phyloP scores from a whole-genome alignment of 2,888 invertebrate genomes.

The Helleia helle region DNA sequence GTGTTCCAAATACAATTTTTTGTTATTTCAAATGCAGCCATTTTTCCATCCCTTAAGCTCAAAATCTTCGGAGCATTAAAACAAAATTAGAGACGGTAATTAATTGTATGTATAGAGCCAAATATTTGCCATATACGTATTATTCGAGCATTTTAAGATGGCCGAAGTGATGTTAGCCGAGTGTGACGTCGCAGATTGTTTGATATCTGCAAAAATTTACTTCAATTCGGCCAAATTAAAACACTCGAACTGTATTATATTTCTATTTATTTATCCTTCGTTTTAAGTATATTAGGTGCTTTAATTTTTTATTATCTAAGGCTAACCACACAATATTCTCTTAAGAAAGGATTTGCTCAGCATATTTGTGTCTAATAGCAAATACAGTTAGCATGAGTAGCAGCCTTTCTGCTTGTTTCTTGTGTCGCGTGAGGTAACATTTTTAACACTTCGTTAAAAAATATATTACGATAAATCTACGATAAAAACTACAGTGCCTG shows the following conservation, averaged over 20 bases:
- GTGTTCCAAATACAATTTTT: no score
- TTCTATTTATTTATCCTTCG: conserved; percentile 53
- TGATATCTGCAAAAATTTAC: no score
- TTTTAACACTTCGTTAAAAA: conserved; percentile 35
- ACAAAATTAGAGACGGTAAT: no score
- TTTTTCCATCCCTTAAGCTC: conserved; percentile 18
- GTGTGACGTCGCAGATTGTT: no score
- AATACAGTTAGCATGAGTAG: conserved; percentile 59
- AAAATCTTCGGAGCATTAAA: conserved; percentile 37
- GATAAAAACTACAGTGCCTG: conserved; percentile 51
- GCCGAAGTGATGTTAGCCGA: no score
- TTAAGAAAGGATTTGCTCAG: conserved; percentile 52
- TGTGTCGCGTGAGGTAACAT: conserved; percentile 29
- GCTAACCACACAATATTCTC: conserved; percentile 17
- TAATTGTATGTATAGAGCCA: conserved; percentile 59
- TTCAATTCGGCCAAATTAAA: no score
- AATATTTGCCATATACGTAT: conserved; percentile 69
- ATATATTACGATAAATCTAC: conserved; percentile 25
- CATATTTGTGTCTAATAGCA: conserved; percentile 56
- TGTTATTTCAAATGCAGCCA: no score
- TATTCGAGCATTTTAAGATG: background rate
- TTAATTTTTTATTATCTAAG: conserved; percentile 18
- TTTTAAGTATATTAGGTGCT: conserved; percentile 32
- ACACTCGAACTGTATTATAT: no score
- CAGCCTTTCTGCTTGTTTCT: conserved; percentile 38